Base-by-base conservation (phyloP, 2,888 invertebrate species). In the Nebria salina region DNA sequence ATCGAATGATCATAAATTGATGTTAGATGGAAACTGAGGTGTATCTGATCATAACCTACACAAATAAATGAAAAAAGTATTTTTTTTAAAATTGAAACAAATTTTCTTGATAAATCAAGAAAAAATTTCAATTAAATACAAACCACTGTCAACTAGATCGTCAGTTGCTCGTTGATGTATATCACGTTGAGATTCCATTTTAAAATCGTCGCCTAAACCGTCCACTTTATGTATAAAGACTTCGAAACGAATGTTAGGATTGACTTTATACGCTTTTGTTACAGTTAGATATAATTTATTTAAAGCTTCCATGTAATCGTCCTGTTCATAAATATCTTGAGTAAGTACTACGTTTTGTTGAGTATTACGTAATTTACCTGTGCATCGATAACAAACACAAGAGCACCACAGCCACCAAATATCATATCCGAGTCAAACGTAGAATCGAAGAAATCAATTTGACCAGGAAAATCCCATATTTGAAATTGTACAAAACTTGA, bases 1-100 rank as follows among this genome's bases (percentile, higher is more conserved):
- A 99, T 99, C 84, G 99, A 99, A 90, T 99, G 99, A 90, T 99
- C 99, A 88, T 99, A 99, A 85, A 99, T 99, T 83, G 98, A 99
- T 26, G 99, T 99, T 83, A 99, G 91, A 89, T 99, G 98, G 90
- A 98, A 98, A 87, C 96, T 97, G 78, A 98, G 90, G 87, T 97
- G 96, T 83, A 97, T 96, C 89, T 96, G 95, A 86, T 97, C 96
- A 84, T 91, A 92, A 34, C 92, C 93, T 91, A 42, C 54, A 80
- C 4, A 34, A 2, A 68, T 54, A 83, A 65, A 74, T 43, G 75
- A 42, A 75, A 66, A 15, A 65, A 83, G 26, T 77, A 81, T 83
- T 82, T 83, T 42, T 75, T 0, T 54, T 74, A 20, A 41, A 13
- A 75, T 1, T 43, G 5, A 80, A 76, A 65, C 3, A 73, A 20